Evolutionary conservation across 92 coral and sea anemone species (phyloP).

Genomic region (Desmophyllum pertusum): DNA sequence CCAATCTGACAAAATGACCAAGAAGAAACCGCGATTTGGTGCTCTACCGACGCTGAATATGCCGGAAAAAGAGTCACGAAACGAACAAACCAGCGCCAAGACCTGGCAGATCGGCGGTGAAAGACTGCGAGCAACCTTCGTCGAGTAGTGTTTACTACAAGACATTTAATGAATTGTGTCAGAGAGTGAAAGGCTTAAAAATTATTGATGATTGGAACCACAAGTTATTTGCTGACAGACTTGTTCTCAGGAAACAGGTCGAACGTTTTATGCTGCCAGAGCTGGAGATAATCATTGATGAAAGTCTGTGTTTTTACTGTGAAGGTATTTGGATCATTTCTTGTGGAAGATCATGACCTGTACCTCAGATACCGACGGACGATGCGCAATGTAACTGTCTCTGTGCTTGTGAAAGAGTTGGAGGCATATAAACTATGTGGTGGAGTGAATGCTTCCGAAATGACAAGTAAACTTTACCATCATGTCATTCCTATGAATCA

Average conservation of each 20-base stretch:
- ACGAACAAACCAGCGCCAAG: slow-evolving; percentile 53
- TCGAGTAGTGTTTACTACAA: slow-evolving; percentile 45
- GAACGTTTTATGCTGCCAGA: slow-evolving; percentile 46
- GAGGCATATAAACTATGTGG: slow-evolving; percentile 37
- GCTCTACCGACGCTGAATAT: slow-evolving; percentile 53
- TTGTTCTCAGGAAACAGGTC: slow-evolving; percentile 32
- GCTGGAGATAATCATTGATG: slow-evolving; percentile 36
- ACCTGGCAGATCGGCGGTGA: slow-evolving; percentile 39
- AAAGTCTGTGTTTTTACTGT: slow-evolving; percentile 65
- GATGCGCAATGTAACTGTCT: slow-evolving; percentile 49
- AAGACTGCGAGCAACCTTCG: slow-evolving; percentile 25
- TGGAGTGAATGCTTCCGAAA: slow-evolving; percentile 37
- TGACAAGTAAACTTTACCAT: slow-evolving; percentile 49
- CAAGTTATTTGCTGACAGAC: slow-evolving; percentile 24
- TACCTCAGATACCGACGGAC: slow-evolving; percentile 49
- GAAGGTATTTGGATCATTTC: slow-evolving; percentile 55
- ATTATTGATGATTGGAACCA: slow-evolving; percentile 34
- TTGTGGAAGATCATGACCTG: slow-evolving; percentile 50
- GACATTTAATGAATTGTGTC: slow-evolving; percentile 33
- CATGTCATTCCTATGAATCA: slow-evolving; percentile 52
- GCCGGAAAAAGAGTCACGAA: slow-evolving; percentile 53
- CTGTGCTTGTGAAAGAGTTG: slow-evolving; percentile 52
- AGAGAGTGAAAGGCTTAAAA: slow-evolving; percentile 38
- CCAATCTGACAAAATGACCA: slow-evolving; percentile 18
- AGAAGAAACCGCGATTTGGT: slow-evolving; percentile 58